phyloP scores from a whole-genome alignment of 2,113 vertebrate species.

The Panthera leo region DNA sequence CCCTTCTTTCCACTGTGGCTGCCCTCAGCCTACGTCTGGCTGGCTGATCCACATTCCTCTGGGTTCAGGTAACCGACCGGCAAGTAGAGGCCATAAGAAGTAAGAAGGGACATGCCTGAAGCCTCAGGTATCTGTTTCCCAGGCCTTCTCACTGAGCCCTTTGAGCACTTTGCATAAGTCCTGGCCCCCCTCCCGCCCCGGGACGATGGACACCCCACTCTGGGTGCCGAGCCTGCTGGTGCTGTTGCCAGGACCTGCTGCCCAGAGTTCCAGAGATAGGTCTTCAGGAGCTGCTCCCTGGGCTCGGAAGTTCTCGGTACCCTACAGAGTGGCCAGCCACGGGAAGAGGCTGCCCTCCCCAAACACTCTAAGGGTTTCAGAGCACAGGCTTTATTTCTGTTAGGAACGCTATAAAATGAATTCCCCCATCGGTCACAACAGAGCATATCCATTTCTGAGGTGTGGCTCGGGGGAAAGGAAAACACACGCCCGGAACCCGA shows the following conservation, averaged over 20 bases:
- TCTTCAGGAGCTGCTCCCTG: not conserved
- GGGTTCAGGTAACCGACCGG: slow-evolving; percentile 6
- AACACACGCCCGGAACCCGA: not conserved
- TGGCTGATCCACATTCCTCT: slow-evolving; percentile 19
- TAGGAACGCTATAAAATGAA: not conserved
- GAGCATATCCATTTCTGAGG: not conserved
- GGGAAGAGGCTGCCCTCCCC: not conserved
- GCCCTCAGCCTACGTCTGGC: not conserved
- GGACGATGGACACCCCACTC: not conserved
- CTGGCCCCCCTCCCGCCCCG: rapidly evolving
- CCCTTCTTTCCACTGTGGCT: not conserved
- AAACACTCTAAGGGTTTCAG: not conserved
- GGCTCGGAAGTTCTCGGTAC: not conserved
- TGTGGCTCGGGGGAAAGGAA: not conserved
- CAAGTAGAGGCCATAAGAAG: slow-evolving; percentile 26
- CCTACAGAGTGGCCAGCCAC: not conserved
- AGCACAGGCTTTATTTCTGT: not conserved
- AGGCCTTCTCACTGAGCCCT: not conserved
- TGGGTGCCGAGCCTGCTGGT: too few species aligned
- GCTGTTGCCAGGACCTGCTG: not conserved
- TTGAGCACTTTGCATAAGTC: rapidly evolving
- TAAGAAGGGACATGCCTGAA: not conserved
- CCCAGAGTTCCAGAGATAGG: not conserved
- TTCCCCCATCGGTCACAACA: not conserved
- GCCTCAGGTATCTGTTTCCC: not conserved